Conservation (phyloP, 2,888 invertebrate genomes). For the Sylvicola cinctus region DNA sequence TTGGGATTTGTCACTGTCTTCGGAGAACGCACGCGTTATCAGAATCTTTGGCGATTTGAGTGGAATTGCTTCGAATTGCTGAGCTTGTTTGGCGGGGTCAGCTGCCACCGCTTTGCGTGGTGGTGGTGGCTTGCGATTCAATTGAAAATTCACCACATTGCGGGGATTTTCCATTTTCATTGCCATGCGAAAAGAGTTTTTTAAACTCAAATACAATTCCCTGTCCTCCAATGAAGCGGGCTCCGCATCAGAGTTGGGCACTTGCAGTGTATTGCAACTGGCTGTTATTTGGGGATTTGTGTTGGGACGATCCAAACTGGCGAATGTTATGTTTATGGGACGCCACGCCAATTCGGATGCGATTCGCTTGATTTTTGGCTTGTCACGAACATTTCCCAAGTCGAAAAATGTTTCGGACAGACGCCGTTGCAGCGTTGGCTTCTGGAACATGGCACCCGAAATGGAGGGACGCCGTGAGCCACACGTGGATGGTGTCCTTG, state of each 20-base stretch:
- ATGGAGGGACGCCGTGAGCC: constrained; percentile 53
- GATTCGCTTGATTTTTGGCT: constrained; percentile 23
- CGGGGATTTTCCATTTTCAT: constrained; percentile 15
- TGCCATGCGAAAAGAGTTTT: constrained; percentile 11
- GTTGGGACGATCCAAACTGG: constrained; percentile 14
- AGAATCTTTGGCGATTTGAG: constrained; percentile 45
- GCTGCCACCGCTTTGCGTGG: constrained; percentile 14
- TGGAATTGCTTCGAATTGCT: constrained; percentile 12
- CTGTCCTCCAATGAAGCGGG: constrained; percentile 16
- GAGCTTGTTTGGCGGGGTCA: not conserved
- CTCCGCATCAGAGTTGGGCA: constrained; percentile 29
- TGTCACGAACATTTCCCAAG: constrained; percentile 12
- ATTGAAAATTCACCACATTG: constrained; percentile 20
- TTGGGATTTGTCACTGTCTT: constrained; percentile 41
- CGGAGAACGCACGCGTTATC: constrained; percentile 51
- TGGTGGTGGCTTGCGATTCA: constrained; percentile 24
- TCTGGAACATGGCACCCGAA: constrained; percentile 28
- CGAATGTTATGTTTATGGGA: constrained; percentile 19
- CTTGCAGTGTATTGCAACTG: constrained; percentile 48
- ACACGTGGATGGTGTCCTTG: constrained; percentile 56
- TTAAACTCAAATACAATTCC: constrained; percentile 14
- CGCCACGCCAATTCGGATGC: constrained; percentile 30
- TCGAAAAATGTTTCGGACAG: constrained; percentile 34
- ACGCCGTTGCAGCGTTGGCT: constrained; percentile 29
- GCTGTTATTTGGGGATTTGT: constrained; percentile 26